A percentile compares a stretch with the other conserved stretches of the same genome.
phyloP scores from a whole-genome alignment of 2,797 vertebrate species.

The Dendrocincla tyrannina region DNA sequence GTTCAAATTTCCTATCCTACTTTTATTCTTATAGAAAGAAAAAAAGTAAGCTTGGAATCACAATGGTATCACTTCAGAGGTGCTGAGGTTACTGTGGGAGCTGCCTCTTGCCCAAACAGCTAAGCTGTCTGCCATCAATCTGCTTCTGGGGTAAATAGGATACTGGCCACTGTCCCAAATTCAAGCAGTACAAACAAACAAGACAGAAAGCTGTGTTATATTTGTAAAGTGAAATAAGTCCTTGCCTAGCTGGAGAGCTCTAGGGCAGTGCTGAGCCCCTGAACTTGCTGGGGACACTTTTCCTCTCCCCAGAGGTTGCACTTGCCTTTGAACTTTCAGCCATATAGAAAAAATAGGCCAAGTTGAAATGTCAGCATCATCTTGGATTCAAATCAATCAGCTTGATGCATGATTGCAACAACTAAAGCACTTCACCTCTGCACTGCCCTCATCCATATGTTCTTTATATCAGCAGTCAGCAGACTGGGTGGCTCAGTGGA shows the following conservation, averaged over 20 bases:
- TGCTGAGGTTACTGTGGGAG: background rate
- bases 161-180: constrained; percentile 35
- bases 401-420: constrained; percentile 62
- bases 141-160: constrained; percentile 6
- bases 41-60: background rate
- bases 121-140: constrained; percentile 6
- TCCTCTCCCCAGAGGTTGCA: constrained; percentile 40
- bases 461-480: constrained; percentile 70
- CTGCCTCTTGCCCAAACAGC: background rate
- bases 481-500: constrained; percentile 64
- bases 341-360: constrained; percentile 38
- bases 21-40: background rate
- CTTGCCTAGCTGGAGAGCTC: background rate
- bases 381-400: constrained; percentile 74
- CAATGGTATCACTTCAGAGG: background rate
- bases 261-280: constrained; percentile 39
- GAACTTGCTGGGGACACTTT: constrained; percentile 38
- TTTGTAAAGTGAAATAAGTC: constrained; percentile 32
- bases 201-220: background rate
- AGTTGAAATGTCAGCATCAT: constrained; percentile 64
- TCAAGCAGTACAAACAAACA: constrained; percentile 29
- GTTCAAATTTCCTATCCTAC: background rate
- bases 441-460: constrained; percentile 64
- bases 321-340: constrained; percentile 73
- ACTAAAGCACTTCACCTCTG: constrained; percentile 64